Evolutionary conservation across 1,140 invertebrate species (phyloP).

Genomic region (Trichonephila inaurata): DNA sequence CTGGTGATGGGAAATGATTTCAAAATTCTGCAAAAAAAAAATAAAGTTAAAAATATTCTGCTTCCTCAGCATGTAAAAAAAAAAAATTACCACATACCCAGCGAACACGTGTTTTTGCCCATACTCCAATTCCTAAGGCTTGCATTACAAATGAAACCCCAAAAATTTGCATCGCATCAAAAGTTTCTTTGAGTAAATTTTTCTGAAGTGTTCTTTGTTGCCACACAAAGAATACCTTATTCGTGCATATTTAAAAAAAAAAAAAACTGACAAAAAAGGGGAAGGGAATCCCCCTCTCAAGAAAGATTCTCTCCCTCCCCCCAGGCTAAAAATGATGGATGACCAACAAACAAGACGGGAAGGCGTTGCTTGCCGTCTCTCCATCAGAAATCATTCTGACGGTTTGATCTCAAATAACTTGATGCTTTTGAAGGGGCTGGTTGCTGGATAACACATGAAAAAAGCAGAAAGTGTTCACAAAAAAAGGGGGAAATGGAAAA

Average conservation of each 20-base stretch:
- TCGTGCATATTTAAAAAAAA: not conserved
- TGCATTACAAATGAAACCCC: no score
- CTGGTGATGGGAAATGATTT: no score
- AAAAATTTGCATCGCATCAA: conserved; percentile 1
- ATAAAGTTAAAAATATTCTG: no score
- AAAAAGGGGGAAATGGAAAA: not conserved
- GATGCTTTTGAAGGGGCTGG: not conserved
- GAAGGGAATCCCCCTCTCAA: not conserved
- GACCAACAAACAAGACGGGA: conserved; percentile 16
- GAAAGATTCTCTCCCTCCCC: not conserved
- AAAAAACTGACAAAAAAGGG: not conserved
- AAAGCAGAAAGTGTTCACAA: not conserved
- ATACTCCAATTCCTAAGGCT: no score
- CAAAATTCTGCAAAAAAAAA: no score
- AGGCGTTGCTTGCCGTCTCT: not conserved
- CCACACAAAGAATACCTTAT: not conserved
- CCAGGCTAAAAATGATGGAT: not conserved
- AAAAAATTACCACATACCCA: no score
- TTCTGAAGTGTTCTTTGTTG: not conserved
- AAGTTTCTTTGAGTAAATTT: conserved; percentile 17
- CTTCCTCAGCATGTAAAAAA: no score
- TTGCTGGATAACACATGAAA: not conserved
- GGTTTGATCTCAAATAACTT: conserved; percentile 42
- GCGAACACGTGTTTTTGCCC: no score
- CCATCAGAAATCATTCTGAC: conserved; percentile 46